phyloP scores from a whole-genome alignment of 2,797 vertebrate genomes.

The Parauchenoglanis punctatus region DNA sequence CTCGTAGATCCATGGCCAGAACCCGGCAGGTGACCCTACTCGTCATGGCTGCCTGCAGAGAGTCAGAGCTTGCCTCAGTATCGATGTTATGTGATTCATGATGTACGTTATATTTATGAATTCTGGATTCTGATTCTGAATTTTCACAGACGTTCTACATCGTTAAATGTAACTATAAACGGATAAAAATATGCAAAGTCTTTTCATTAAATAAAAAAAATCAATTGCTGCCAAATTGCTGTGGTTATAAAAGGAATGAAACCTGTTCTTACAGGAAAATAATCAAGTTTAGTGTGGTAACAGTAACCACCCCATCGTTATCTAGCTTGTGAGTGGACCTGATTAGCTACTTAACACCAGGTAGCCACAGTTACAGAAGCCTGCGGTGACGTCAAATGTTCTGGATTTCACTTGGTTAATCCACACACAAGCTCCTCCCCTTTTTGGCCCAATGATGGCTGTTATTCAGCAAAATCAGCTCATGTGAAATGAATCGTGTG shows the following conservation, averaged over 20 bases:
- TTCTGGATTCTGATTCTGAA: not conserved
- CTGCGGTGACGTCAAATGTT: not conserved
- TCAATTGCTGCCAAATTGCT: no score
- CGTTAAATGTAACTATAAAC: not conserved
- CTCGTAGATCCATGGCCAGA: conserved; percentile 71
- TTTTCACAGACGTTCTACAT: not conserved
- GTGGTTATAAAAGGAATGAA: not conserved
- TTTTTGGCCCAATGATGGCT: not conserved
- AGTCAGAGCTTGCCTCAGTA: not conserved
- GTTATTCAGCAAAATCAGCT: not conserved
- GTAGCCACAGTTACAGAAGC: not conserved
- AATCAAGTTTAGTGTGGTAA: not conserved
- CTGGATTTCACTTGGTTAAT: not conserved
- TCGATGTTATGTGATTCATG: not conserved
- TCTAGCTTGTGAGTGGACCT: not conserved
- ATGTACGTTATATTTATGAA: not conserved
- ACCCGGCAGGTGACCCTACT: conserved; percentile 68
- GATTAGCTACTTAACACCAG: not conserved
- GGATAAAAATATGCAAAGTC: not conserved
- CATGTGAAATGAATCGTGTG: not conserved
- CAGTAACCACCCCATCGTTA: not conserved
- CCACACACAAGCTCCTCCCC: not conserved
- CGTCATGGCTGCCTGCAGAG: conserved; percentile 64
- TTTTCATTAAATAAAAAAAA: not conserved
- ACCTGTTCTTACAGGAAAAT: no score